These are phyloP conservation scores for Saguinus midas DNA, from an alignment of 2,113 vertebrate species.

Conservation along the genomic window DNA sequence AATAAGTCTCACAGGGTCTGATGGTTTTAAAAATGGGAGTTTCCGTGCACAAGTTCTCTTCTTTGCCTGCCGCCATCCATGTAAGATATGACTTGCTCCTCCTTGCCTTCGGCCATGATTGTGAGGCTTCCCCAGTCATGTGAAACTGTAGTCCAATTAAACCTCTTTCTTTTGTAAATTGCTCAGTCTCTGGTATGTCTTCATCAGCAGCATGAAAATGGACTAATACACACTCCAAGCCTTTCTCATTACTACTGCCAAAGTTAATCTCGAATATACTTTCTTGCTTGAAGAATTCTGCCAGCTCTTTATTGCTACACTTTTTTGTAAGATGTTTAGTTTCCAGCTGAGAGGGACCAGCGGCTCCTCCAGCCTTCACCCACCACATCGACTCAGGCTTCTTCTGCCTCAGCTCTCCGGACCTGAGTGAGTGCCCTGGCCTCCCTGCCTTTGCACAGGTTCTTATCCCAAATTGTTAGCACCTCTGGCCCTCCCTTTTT, in stretches of 20 bases:
- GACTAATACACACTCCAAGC: neutral
- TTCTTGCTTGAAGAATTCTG: neutral
- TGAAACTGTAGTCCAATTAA: too few relatives aligned
- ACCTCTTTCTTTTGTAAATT: too few relatives aligned
- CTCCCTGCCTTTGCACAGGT: neutral
- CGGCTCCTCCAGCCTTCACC: accelerated
- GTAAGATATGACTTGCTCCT: too few relatives aligned
- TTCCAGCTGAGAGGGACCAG: neutral
- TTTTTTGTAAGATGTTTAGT: neutral
- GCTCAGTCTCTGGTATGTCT: too few relatives aligned
- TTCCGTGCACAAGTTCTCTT: too few relatives aligned
- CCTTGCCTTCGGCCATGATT: too few relatives aligned
- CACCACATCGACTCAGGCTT: accelerated
- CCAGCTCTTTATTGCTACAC: neutral
- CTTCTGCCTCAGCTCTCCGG: neutral
- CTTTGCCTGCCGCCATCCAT: too few relatives aligned
- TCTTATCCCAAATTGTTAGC: neutral
- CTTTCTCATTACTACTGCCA: neutral
- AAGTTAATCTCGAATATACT: neutral
- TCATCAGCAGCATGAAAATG: too few relatives aligned
- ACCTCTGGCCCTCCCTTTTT: neutral
- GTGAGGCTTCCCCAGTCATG: too few relatives aligned
- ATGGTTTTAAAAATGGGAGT: too few relatives aligned
- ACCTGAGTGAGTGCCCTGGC: accelerated
- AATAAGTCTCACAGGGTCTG: too few relatives aligned